Evolutionary conservation across 2,888 invertebrate species (phyloP).

Genomic region (Caenorhabditis sp.): DNA sequence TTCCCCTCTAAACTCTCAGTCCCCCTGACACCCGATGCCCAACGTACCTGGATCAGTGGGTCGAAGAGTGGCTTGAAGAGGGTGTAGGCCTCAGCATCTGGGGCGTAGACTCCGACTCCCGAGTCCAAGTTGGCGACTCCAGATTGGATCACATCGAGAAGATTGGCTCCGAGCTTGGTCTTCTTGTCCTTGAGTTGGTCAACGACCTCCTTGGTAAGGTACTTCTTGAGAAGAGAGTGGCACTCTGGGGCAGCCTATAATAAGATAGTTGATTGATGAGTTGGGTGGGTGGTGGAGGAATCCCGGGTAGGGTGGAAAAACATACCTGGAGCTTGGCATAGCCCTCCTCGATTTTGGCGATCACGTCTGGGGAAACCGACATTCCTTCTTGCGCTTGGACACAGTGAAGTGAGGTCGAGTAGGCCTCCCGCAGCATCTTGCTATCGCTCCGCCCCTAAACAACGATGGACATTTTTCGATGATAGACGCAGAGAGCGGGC

Average conservation of each 20-base stretch:
- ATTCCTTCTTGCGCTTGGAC: slow-evolving; percentile 66
- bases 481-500: slow-evolving; percentile 40
- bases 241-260: slow-evolving; percentile 87
- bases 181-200: slow-evolving; percentile 94
- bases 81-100: slow-evolving; percentile 96
- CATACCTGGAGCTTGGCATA: slow-evolving; percentile 81
- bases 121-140: slow-evolving; percentile 96
- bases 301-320: background rate
- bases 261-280: background rate
- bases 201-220: slow-evolving; percentile 91
- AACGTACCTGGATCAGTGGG: slow-evolving; percentile 90
- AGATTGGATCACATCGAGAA: slow-evolving; percentile 91
- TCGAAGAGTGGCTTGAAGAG: slow-evolving; percentile 95
- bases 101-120: slow-evolving; percentile 93
- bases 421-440: slow-evolving; percentile 70
- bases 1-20: too few relatives aligned
- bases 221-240: slow-evolving; percentile 96
- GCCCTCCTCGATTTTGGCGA: slow-evolving; percentile 80
- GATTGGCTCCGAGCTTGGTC: slow-evolving; percentile 94
- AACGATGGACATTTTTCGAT: slow-evolving; percentile 48
- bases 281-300: background rate
- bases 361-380: slow-evolving; percentile 70
- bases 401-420: slow-evolving; percentile 69
- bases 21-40: background rate
- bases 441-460: slow-evolving; percentile 62